Conservation (phyloP, 2,113 vertebrate species). For the Hippotragus niger region DNA sequence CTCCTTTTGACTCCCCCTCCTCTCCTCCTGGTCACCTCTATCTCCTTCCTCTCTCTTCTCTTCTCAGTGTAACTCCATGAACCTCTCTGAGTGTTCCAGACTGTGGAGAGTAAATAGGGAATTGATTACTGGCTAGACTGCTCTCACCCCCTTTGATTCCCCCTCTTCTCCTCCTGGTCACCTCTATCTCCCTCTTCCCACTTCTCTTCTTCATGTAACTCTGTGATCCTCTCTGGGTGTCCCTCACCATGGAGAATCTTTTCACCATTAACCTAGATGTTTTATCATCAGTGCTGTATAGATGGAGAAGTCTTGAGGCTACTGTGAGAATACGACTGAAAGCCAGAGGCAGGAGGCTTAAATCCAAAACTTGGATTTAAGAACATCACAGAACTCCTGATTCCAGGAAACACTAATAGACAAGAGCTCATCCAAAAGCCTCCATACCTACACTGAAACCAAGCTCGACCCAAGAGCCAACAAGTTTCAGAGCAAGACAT, state of each 20-base stretch:
- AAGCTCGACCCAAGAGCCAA: not conserved
- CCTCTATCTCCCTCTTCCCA: not conserved
- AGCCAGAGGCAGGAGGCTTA: not conserved
- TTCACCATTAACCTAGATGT: not conserved
- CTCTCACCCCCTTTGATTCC: accelerated
- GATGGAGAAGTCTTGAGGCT: not conserved
- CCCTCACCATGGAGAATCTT: not conserved
- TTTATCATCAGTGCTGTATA: not conserved
- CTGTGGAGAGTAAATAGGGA: not conserved
- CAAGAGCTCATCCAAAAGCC: not conserved
- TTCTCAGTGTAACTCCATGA: not conserved
- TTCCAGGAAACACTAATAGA: not conserved
- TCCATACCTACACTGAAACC: not conserved
- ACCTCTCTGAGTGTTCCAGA: not conserved
- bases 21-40: not conserved
- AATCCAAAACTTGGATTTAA: not conserved
- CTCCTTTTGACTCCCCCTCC: not conserved
- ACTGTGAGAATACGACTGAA: not conserved
- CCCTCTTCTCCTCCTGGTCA: not conserved
- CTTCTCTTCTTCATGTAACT: not conserved
- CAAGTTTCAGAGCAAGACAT: not conserved
- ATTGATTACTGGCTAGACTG: not conserved
- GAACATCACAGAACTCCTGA: not conserved
- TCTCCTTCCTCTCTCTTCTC: not conserved
- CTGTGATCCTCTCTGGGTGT: not conserved